Evolutionary conservation across 2,113 vertebrate species (phyloP).

Genomic region (Porphyrio hochstetteri): DNA sequence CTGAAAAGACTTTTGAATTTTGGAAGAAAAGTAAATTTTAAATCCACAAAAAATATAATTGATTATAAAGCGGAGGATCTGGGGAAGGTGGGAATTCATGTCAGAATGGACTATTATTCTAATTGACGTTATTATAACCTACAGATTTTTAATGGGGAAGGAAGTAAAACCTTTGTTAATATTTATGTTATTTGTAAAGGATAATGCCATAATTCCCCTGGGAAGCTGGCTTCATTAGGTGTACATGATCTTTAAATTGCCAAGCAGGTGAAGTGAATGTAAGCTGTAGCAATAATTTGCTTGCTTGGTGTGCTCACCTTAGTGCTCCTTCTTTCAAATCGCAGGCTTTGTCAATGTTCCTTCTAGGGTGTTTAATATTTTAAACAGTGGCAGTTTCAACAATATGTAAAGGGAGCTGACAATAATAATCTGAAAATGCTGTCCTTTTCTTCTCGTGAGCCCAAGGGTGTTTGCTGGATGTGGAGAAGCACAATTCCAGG

Average conservation of each 20-base stretch:
- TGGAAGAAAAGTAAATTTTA: neutral
- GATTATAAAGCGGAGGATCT: neutral
- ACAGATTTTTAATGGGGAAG: neutral
- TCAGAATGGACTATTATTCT: neutral
- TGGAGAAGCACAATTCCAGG: neutral
- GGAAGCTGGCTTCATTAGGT: neutral
- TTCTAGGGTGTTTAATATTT: slow-evolving; percentile 63
- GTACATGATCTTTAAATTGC: slow-evolving; percentile 17
- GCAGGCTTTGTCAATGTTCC: slow-evolving; percentile 32
- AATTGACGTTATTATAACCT: neutral
- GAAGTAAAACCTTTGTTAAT: slow-evolving; percentile 19
- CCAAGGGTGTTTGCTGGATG: neutral
- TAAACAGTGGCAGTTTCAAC: slow-evolving; percentile 20
- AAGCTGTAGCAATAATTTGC: neutral
- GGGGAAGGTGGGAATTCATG: neutral
- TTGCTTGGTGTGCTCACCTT: neutral
- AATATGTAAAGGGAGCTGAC: neutral
- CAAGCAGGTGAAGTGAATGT: neutral
- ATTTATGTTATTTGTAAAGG: slow-evolving; percentile 34
- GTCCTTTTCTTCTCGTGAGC: slow-evolving; percentile 9
- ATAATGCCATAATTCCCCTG: neutral
- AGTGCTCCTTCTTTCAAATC: slow-evolving; percentile 35
- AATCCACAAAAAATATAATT: neutral
- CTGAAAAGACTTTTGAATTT: neutral
- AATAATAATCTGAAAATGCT: neutral